Conservation (phyloP, 2,888 invertebrate species). For the Stenichneumon culpator region DNA sequence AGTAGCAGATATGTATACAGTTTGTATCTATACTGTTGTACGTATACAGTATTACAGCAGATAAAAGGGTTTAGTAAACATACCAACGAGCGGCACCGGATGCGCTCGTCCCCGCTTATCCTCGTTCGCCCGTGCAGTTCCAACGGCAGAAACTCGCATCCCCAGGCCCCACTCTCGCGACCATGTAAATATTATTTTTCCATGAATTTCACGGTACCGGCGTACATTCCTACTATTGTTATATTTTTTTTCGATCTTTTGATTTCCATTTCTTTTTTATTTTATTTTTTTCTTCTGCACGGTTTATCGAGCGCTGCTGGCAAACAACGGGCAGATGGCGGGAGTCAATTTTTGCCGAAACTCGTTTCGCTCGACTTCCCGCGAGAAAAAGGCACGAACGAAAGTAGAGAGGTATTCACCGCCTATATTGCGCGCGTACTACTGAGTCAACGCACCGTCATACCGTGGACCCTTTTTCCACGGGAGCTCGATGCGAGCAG, state of each 20-base stretch:
- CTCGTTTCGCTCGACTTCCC: constrained; percentile 8
- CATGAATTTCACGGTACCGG: constrained; percentile 10
- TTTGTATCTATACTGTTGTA: constrained; percentile 27
- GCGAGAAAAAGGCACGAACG: not conserved
- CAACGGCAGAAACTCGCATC: constrained; percentile 39
- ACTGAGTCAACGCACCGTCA: constrained; percentile 1
- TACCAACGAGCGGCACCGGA: constrained; percentile 37
- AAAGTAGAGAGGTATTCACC: not conserved
- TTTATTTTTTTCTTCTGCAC: not conserved
- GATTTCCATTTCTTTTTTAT: not conserved
- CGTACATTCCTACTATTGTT: not conserved
- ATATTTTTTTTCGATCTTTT: not conserved
- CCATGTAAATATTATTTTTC: constrained; percentile 34
- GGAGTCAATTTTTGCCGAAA: not conserved
- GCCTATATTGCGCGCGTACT: not conserved
- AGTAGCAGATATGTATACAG: constrained; percentile 30
- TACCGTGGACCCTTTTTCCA: not conserved
- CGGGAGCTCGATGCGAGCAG: not conserved
- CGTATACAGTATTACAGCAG: constrained; percentile 42
- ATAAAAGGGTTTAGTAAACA: constrained; percentile 62
- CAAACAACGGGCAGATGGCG: not conserved
- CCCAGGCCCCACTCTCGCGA: constrained; percentile 12
- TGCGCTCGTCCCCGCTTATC: constrained; percentile 56
- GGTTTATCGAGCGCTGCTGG: not conserved
- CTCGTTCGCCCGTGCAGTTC: constrained; percentile 13